Base-by-base conservation (phyloP, 2,888 invertebrate genomes). In the Ceriagrion tenellum region DNA sequence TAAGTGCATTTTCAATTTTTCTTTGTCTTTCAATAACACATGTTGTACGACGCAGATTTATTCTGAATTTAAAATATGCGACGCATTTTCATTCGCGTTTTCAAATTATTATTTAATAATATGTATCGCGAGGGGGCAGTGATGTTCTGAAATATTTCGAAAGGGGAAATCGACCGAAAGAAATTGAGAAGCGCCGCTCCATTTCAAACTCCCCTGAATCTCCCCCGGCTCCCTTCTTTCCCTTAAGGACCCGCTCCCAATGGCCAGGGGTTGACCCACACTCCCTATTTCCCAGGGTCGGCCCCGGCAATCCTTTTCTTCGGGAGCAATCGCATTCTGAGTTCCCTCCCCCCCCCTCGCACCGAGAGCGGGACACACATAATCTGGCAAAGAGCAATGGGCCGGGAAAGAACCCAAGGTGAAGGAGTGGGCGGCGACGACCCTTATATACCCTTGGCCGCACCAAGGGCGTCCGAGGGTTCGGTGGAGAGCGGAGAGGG, bases 341-440 rank as follows among this genome's bases (percentile, higher is more conserved):
- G 81, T 35, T 35, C 30, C 69, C n/a, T 69, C 69, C 35, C 81
- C 35, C 13, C 69, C 69, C 69, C 3, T 4, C n/a, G 69, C 69
- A 12, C 10, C 69, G 26, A 8, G n/a, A 8, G 69, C 69, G 30
- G 81, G 81, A 30, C 26, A 35, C 81, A 81, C 81, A 81, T 81
- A 81, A 81, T 81, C 81, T 81, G 81, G 30, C 81, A 81, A 81
- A 81, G 81, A 81, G 81, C 81, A 81, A 1, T n/a, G 81, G 16
- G n/a, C 81, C 81, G 81, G 16, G 26, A 81, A 81, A 81, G 81
- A 35, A 35, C 30, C 30, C 30, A 13, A 8, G 26, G 30, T 16
- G 81, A 35, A n/a, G 69, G n/a, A 12, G 26, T 20, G 81, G 35
- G 81, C n/a, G 69, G 35, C 6, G 35, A 13, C 0, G 69, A 20